Evolutionary conservation across 2,888 invertebrate genomes (phyloP), one percentile per base, ranked within the genome.

Genomic region (Parnassius orleans): DNA sequence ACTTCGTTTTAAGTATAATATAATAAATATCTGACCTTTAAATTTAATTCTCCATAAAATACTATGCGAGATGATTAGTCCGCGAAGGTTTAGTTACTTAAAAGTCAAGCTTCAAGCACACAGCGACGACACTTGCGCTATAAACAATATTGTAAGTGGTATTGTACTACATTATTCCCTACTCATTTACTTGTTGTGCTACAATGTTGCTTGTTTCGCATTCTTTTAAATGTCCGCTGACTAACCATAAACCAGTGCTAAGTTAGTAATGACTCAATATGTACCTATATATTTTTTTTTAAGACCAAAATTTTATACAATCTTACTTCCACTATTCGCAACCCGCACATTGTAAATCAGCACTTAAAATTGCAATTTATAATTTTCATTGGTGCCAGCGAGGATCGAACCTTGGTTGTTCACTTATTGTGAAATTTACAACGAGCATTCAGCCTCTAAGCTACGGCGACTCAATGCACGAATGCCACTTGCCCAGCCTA

Each of bases 141-240:
- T 75, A 72, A 76, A 79, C 72, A 73, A 78, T 77, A 76, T 78
- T 79, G 79, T 75, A 75, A 76, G 68, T 69, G 67, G 72, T 71
- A 76, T 76, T 77, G 75, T 77, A 72, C 72, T 68, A 75, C 74
- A 73, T 75, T 75, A 75, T 76, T 72, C 68, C 66, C 67, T 68
- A 63, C 72, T 76, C 72, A 71, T 75, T 71, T 67, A 71, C 70
- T 69, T 69, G 19, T 19, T 19, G 19, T 19, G 19, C 19, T 19
- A 19, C 72, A 72, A 71, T 69, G 70, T 72, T 67, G 67, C 65
- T 63, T 47, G 46, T 46, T n/a, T 11, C 46, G 12, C 46, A n/a
- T 46, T n/a, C 46, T 46, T 46, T 46, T 11, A 46, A 12, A 46
- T 46, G 46, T n/a, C 7, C 46, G 2, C n/a, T 46, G 46, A 46